Evolutionary conservation across 1,140 invertebrate species (phyloP).

Genomic region (Drosophila ambigua): DNA sequence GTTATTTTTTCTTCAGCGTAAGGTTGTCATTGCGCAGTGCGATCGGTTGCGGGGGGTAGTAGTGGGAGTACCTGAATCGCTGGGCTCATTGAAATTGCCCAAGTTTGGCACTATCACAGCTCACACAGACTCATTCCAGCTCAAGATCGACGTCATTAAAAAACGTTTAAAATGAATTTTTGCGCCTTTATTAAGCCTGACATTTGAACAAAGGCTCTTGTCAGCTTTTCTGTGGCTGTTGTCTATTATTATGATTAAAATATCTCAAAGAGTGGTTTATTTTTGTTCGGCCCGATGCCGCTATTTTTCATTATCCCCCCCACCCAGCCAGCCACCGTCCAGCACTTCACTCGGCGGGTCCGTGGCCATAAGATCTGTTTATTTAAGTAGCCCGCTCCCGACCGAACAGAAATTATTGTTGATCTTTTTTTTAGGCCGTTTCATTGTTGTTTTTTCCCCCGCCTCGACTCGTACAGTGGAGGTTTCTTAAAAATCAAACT

Average conservation of each 20-base stretch:
- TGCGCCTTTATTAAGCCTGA: constrained; percentile 81
- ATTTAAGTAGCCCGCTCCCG: constrained; percentile 71
- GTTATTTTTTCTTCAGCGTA: constrained; percentile 6
- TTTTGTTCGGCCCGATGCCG: constrained; percentile 75
- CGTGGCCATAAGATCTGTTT: constrained; percentile 53
- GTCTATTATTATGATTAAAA: constrained; percentile 81
- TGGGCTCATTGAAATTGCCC: constrained; percentile 13
- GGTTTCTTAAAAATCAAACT: constrained; percentile 73
- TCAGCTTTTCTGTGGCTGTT: constrained; percentile 72
- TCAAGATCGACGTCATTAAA: constrained; percentile 74
- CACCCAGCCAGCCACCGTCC: background rate
- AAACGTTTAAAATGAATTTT: constrained; percentile 81
- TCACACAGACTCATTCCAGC: constrained; percentile 37
- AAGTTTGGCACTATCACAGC: constrained; percentile 45
- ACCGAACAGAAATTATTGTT: constrained; percentile 51
- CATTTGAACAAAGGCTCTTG: constrained; percentile 77
- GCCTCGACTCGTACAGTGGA: background rate
- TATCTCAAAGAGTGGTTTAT: constrained; percentile 72
- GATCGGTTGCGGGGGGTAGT: too few species aligned
- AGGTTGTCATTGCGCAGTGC: background rate
- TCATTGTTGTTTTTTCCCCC: constrained; percentile 74
- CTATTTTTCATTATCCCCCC: constrained; percentile 64
- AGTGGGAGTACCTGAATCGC: too few species aligned
- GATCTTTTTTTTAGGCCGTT: constrained; percentile 67
- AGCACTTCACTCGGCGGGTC: constrained; percentile 11